phyloP scores from a whole-genome alignment of 2,888 invertebrate genomes.

The Leptinotarsa juncta region DNA sequence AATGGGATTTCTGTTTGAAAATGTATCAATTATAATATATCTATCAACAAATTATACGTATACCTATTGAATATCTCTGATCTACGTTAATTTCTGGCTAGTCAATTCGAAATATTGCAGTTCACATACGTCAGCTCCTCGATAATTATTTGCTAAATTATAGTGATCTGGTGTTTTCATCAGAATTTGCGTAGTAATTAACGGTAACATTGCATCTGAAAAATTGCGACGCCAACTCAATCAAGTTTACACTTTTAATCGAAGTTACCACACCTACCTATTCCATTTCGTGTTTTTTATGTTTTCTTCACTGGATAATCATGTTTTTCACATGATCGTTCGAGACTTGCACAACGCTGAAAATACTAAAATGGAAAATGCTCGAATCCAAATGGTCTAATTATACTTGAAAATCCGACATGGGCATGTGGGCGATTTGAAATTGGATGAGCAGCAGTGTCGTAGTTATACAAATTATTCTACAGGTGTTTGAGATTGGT shows the following conservation, averaged over 20 bases:
- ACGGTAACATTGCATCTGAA: not conserved
- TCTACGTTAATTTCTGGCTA: no score
- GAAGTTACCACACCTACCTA: constrained; percentile 6
- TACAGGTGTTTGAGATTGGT: no score
- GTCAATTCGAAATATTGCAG: not conserved
- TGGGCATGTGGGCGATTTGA: constrained; percentile 3
- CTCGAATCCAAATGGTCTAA: not conserved
- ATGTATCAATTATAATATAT: no score
- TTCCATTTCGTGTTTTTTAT: constrained; percentile 6
- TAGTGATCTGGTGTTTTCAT: not conserved
- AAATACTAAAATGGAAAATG: constrained; percentile 8
- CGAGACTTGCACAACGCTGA: not conserved
- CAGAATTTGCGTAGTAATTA: constrained; percentile 14
- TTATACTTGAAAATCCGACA: not conserved
- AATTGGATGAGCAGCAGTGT: constrained; percentile 5
- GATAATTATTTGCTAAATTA: not conserved
- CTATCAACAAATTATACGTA: no score
- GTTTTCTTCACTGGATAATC: constrained; percentile 2
- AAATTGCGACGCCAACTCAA: constrained; percentile 1
- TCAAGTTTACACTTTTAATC: constrained; percentile 14
- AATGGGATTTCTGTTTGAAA: no score
- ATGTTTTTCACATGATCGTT: not conserved
- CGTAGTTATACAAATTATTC: not conserved
- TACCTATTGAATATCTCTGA: no score
- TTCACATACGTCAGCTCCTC: not conserved